A percentile compares a stretch with the other conserved stretches of the same genome.
Evolutionary conservation across 2,888 invertebrate genomes (phyloP).

Genomic region (Dendrolimus houi): DNA sequence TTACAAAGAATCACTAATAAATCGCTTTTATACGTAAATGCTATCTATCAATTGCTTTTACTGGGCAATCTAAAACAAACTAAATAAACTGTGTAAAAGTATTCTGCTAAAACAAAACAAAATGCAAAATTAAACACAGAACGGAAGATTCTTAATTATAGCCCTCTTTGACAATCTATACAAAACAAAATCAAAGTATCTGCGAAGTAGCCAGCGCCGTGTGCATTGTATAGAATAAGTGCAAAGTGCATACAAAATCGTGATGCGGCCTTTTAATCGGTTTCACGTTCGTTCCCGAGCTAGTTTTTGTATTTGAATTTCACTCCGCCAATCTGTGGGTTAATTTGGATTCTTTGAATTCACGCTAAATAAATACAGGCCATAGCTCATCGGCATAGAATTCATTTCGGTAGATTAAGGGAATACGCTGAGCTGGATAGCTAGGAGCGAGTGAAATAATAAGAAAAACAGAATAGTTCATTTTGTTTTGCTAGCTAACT

Average conservation of each 20-base stretch:
- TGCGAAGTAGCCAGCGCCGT: constrained; percentile 45
- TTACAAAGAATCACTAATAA: too few species aligned
- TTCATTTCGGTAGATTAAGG: constrained; percentile 28
- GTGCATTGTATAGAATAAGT: constrained; percentile 62
- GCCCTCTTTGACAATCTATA: constrained; percentile 54
- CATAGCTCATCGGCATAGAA: constrained; percentile 37
- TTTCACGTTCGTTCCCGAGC: constrained; percentile 71
- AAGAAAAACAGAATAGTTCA: constrained; percentile 70
- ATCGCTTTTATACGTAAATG: too few species aligned
- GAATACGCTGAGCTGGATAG: constrained; percentile 21
- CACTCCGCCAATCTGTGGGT: constrained; percentile 63
- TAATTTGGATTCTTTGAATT: constrained; percentile 33
- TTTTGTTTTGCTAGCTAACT: constrained; percentile 66
- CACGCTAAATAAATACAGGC: constrained; percentile 35
- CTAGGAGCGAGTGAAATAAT: constrained; percentile 49
- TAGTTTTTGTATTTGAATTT: constrained; percentile 73
- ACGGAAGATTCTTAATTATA: constrained; percentile 58
- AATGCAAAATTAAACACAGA: constrained; percentile 22
- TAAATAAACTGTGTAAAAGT: background rate
- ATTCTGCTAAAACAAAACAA: background rate
- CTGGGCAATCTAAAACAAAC: too few species aligned
- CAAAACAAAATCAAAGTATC: constrained; percentile 57
- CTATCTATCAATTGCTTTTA: too few species aligned
- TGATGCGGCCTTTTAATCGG: constrained; percentile 75
- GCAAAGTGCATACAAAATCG: constrained; percentile 76